Evolutionary conservation across 2,113 vertebrate species (phyloP).

Genomic region (Phrynosoma blainvillii): DNA sequence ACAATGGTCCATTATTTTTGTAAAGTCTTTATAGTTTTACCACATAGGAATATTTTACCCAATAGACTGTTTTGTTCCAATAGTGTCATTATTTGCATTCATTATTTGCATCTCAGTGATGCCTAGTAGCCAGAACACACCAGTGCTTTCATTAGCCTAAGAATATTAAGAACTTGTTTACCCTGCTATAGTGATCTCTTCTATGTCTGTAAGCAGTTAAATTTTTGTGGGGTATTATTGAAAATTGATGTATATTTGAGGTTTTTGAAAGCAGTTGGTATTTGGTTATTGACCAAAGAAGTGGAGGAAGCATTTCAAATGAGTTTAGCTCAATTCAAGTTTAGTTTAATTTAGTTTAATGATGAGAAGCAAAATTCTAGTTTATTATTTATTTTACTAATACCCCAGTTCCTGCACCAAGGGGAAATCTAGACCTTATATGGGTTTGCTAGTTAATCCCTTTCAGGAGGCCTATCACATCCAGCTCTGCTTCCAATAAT

Average conservation of each 20-base stretch:
- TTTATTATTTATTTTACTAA: not conserved
- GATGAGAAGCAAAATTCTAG: not conserved
- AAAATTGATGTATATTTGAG: not conserved
- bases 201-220: not conserved
- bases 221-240: not conserved
- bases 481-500: not conserved
- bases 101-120: constrained; percentile 48
- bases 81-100: constrained; percentile 47
- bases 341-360: not conserved
- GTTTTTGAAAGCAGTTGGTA: not conserved
- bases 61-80: constrained; percentile 49
- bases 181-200: not conserved
- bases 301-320: not conserved
- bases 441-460: not conserved
- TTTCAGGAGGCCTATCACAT: not conserved
- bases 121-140: constrained; percentile 49
- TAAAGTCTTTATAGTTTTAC: constrained; percentile 55
- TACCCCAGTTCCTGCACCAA: not conserved
- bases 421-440: not conserved
- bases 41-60: constrained; percentile 48
- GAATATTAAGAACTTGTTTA: not conserved
- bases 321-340: no score
- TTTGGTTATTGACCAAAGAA: not conserved
- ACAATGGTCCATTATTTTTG: constrained; percentile 46
- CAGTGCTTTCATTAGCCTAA: not conserved